phyloP scores from a whole-genome alignment of 1,140 invertebrate genomes.

The Drosophila suzukii region DNA sequence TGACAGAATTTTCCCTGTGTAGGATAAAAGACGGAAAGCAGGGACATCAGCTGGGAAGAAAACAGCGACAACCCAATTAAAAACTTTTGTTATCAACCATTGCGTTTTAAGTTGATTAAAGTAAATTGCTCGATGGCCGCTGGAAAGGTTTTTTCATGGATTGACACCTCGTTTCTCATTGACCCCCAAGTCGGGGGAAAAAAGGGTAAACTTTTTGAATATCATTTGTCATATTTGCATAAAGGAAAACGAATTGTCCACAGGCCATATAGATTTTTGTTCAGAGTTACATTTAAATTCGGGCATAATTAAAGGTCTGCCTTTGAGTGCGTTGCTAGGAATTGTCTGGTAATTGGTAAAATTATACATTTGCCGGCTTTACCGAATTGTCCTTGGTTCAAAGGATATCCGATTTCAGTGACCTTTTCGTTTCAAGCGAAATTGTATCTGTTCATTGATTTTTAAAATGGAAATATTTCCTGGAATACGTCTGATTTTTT shows the following conservation, averaged over 20 bases:
- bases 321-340: constrained; percentile 14
- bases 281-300: constrained; percentile 14
- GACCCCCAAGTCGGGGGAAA: background rate
- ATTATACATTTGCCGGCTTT: constrained; percentile 41
- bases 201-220: constrained; percentile 54
- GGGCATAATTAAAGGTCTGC: constrained; percentile 28
- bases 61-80: constrained; percentile 69
- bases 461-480: background rate
- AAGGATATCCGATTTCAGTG: constrained; percentile 32
- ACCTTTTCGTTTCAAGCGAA: background rate
- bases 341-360: constrained; percentile 60
- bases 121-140: constrained; percentile 49
- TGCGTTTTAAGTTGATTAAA: constrained; percentile 71
- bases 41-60: constrained; percentile 21
- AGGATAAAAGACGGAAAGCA: constrained; percentile 5
- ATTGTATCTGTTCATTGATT: background rate
- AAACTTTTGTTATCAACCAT: constrained; percentile 71
- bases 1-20: background rate
- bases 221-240: constrained; percentile 56
- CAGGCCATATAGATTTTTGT: constrained; percentile 5
- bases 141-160: constrained; percentile 47
- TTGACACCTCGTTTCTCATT: constrained; percentile 45
- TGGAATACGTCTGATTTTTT: background rate
- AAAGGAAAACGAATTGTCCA: constrained; percentile 25
- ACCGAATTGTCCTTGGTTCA: constrained; percentile 6